Percentiles rank a stretch among this genome's conserved stretches.
These are phyloP conservation scores for Nasonia longicornis DNA, from an alignment of 1,140 invertebrate genomes.

Conservation along the genomic window DNA sequence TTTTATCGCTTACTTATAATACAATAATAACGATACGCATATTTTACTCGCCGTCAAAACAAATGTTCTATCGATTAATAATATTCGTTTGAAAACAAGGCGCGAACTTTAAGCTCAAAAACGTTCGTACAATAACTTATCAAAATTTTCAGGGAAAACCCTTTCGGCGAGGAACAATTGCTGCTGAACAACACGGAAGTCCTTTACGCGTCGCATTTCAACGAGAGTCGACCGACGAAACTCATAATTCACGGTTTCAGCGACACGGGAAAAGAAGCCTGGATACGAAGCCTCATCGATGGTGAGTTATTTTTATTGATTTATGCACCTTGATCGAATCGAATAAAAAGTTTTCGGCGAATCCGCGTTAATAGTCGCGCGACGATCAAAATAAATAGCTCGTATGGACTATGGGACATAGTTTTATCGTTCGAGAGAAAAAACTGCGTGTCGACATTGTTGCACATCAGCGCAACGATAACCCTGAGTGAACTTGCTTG, in stretches of 20 bases:
- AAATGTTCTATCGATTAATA: too few species aligned
- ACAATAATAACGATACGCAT: too few species aligned
- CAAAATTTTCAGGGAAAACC: conserved; percentile 55
- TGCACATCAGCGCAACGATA: conserved; percentile 47
- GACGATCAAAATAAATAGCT: background rate
- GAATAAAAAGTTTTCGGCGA: too few species aligned
- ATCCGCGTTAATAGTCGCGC: background rate
- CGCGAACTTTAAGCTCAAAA: too few species aligned
- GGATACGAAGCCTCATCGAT: conserved; percentile 64
- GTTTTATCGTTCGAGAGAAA: conserved; percentile 42
- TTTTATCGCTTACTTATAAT: background rate
- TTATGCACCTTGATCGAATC: too few species aligned
- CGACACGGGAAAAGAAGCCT: conserved; percentile 63
- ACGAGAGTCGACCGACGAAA: conserved; percentile 63
- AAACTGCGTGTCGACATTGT: conserved; percentile 51
- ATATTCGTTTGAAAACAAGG: too few species aligned
- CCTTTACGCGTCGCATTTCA: conserved; percentile 62
- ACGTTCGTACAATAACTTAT: too few species aligned
- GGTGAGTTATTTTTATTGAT: conserved; percentile 45
- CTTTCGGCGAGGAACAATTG: conserved; percentile 59
- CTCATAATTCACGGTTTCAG: conserved; percentile 72
- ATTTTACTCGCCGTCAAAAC: too few species aligned
- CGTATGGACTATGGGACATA: conserved; percentile 34
- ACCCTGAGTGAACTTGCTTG: conserved; percentile 39
- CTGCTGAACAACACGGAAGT: conserved; percentile 59